Evolutionary conservation across 2,797 vertebrate species (phyloP), one percentile per base, ranked within the genome.

Genomic region (Oreonectes daqikongensis): DNA sequence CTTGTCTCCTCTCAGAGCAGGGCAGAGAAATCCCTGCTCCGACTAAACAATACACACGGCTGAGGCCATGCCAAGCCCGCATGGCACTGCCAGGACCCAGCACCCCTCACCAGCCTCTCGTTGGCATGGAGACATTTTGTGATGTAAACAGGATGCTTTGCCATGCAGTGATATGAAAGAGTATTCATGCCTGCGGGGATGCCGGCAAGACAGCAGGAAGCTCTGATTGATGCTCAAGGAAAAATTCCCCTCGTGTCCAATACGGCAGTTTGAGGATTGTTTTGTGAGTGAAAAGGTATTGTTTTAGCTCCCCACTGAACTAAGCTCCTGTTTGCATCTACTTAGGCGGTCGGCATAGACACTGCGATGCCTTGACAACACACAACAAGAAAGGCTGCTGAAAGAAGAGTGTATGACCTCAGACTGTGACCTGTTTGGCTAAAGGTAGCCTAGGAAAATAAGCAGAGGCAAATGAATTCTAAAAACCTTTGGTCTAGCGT

Each of bases 21-120:
- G 84, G 83, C 76, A 85, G 81, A 81, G 83, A 87, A 84, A 84
- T 82, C 86, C 79, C 80, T 81, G 85, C 69, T 77, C 72, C 69
- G 50, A 40, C 52, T 80, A 75, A 82, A 88, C 78, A 86, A 85
- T 85, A 78, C 81, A 69, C 78, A 77, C 82, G 76, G 78, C 66
- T 59, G 76, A 82, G 57, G 48, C 61, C 70, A 69, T 73, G 82
- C 70, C 83, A 79, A 72, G 77, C 84, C 84, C 81, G 84, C 86
- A 87, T 80, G 85, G 85, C 79, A 85, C 85, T 89, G 84, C 90
- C 90, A 89, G 87, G 86, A 80, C 76, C 84, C 80, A 79, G 79
- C 66, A 26, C 59, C 53, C 65, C 53, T 81, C 57, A 55, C 79
- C 82, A 75, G 69, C 79, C 73, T 64, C 76, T 74, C 24, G 63